Percentiles rank a stretch among this genome's conserved stretches.
phyloP scores from a whole-genome alignment of 2,113 vertebrate genomes.

The Marcusenius ussheri region DNA sequence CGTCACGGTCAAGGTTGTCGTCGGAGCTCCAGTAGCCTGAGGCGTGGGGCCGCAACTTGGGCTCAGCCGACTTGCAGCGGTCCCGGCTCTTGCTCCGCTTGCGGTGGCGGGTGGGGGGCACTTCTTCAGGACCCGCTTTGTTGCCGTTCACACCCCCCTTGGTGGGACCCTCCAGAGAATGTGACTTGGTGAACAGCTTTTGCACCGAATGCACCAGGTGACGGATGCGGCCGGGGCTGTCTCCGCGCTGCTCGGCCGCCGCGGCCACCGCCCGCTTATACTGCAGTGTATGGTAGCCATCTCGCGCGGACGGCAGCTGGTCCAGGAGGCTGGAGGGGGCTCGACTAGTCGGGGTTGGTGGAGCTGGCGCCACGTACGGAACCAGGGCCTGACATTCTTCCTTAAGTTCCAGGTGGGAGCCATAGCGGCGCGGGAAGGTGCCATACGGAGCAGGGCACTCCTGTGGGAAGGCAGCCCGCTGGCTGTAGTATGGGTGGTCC shows the following conservation, averaged over 20 bases:
- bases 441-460: slow-evolving; percentile 87
- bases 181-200: slow-evolving; percentile 98
- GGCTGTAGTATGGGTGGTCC: slow-evolving; percentile 86
- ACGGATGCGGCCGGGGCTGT: slow-evolving; percentile 95
- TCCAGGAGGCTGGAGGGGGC: slow-evolving; percentile 83
- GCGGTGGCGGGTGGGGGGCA: slow-evolving; percentile 66
- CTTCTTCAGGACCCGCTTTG: slow-evolving; percentile 81
- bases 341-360: slow-evolving; percentile 52
- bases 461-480: slow-evolving; percentile 77
- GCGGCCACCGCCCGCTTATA: slow-evolving; percentile 76
- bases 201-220: slow-evolving; percentile 97
- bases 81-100: slow-evolving; percentile 96
- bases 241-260: slow-evolving; percentile 73
- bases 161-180: slow-evolving; percentile 87
- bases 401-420: slow-evolving; percentile 84
- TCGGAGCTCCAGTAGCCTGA: slow-evolving; percentile 98
- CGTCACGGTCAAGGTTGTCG: slow-evolving; percentile 88
- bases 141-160: slow-evolving; percentile 81
- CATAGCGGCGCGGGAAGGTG: slow-evolving; percentile 90
- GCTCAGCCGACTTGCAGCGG: slow-evolving; percentile 77
- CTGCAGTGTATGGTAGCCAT: slow-evolving; percentile 95
- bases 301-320: slow-evolving; percentile 78
- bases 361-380: slow-evolving; percentile 54
- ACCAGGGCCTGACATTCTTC: slow-evolving; percentile 79
- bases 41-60: slow-evolving; percentile 77